phyloP scores from a whole-genome alignment of 1,140 invertebrate species.

The Drosophila arizonae region DNA sequence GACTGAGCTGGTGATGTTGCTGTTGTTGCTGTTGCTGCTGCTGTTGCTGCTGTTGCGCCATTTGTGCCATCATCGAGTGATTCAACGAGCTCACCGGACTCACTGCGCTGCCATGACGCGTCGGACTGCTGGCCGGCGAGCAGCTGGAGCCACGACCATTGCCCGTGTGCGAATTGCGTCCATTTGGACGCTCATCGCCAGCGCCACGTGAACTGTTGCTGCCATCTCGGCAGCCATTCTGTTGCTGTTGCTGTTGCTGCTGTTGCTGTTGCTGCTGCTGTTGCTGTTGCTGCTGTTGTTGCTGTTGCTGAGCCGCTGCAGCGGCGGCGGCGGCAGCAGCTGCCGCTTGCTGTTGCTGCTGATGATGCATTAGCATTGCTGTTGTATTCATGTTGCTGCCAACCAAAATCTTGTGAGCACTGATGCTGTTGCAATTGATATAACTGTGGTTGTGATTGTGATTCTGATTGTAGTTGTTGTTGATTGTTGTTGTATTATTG shows the following conservation, averaged over 20 bases:
- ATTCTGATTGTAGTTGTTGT: slow-evolving; percentile 80
- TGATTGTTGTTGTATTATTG: slow-evolving; percentile 83
- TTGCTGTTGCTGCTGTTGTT: slow-evolving; percentile 40
- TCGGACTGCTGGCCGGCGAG: slow-evolving; percentile 83
- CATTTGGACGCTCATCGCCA: slow-evolving; percentile 71
- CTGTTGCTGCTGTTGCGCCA: slow-evolving; percentile 74
- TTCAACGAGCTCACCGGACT: slow-evolving; percentile 83
- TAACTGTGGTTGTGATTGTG: slow-evolving; percentile 77
- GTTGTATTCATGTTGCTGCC: slow-evolving; percentile 82
- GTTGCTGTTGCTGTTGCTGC: slow-evolving; percentile 76
- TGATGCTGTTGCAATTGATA: slow-evolving; percentile 72
- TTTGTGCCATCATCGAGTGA: slow-evolving; percentile 82
- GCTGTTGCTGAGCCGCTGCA: slow-evolving; percentile 47
- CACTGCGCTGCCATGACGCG: slow-evolving; percentile 82
- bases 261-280: slow-evolving; percentile 58
- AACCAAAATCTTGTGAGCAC: slow-evolving; percentile 55
- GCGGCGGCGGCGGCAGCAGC: slow-evolving; percentile 62
- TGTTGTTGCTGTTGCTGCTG: slow-evolving; percentile 83
- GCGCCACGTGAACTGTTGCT: slow-evolving; percentile 74
- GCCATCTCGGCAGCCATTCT: slow-evolving; percentile 74
- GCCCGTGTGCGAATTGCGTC: slow-evolving; percentile 68
- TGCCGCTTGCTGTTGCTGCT: slow-evolving; percentile 74
- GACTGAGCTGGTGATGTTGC: slow-evolving; percentile 83
- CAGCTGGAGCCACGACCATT: slow-evolving; percentile 83
- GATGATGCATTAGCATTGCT: slow-evolving; percentile 80